A percentile compares a stretch with the other conserved stretches of the same genome.
Evolutionary conservation across 2,113 vertebrate species (phyloP).

Genomic region (Sardina pilchardus): DNA sequence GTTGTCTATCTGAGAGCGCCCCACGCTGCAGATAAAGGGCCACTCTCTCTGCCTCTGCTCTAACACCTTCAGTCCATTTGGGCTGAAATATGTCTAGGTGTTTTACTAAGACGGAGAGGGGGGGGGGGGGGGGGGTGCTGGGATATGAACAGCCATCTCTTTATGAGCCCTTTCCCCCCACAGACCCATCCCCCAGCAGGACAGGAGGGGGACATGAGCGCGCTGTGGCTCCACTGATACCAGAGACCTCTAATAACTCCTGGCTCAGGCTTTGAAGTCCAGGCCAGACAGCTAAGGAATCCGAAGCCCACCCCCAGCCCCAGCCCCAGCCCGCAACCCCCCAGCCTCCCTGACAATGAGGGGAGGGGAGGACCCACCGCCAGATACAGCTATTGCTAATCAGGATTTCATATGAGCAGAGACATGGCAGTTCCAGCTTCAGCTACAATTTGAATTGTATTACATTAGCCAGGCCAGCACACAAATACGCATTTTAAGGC

Average conservation of each 20-base stretch:
- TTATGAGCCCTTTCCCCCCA: conserved; percentile 31
- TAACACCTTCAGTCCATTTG: not conserved
- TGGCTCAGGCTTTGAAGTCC: conserved; percentile 73
- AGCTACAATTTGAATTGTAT: not conserved
- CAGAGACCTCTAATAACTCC: conserved; percentile 75
- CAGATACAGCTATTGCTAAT: conserved; percentile 54
- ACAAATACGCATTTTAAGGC: not conserved
- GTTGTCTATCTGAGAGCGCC: not conserved
- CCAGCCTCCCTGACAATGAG: conserved; percentile 61
- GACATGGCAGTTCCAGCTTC: not conserved
- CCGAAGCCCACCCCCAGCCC: conserved; percentile 55
- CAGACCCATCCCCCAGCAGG: conserved; percentile 54
- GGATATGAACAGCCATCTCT: conserved; percentile 11
- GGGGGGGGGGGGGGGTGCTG: no score
- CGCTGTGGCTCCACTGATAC: conserved; percentile 69
- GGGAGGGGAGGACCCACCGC: conserved; percentile 57
- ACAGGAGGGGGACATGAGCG: conserved; percentile 58
- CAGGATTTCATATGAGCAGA: conserved; percentile 36
- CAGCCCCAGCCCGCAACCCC: conserved; percentile 23
- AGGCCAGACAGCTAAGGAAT: conserved; percentile 76
- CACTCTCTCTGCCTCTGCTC: not conserved
- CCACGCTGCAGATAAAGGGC: not conserved
- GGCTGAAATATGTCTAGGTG: not conserved
- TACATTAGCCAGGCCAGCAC: not conserved
- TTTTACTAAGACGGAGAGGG: no score